Evolutionary conservation across 2,888 invertebrate genomes (phyloP), one percentile per base, ranked within the genome.

Genomic region (Oscheius sp.): DNA sequence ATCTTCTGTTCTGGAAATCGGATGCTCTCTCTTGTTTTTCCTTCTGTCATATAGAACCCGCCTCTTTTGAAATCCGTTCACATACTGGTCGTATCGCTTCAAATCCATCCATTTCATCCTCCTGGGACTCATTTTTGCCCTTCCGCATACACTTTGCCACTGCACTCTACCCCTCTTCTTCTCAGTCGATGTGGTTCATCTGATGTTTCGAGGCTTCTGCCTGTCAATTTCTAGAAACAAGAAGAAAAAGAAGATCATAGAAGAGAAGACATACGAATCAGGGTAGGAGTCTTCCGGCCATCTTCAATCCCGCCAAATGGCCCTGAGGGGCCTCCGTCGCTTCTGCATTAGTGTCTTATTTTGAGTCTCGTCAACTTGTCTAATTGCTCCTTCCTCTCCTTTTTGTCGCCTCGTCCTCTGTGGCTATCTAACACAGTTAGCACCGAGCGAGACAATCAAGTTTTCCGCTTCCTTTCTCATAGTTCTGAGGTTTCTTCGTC

Each of bases 71-170:
- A 24, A 33, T 56, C 56, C 38, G 56, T 33, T 22, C 22, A 12
- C 38, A 33, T 56, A 22, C 38, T 32, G 38, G 33, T 56, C 56
- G 56, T 56, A 56, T 56, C 54, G 54, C 54, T 36, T 36, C 56
- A 3, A 36, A 38, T 56, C 56, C 50, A 50, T 50, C 50, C 56
- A 22, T 56, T 36, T 33, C 56, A 33, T 20, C 36, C 59, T 44
- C 59, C 59, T 59, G 59, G 59, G 59, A 59, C 24, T 44, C 59
- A 44, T 59, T 59, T 59, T 44, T 44, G 59, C 59, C 54, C 59
- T 59, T 59, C 59, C 44, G 59, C 59, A 59, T 59, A 59, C 59
- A 59, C 33, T 54, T 54, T 54, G 54, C 30, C 54, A 54, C 54
- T 54, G 22, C n/a, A 33, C 54, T 38, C 41, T 17, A 26, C 57